Evolutionary conservation across 2,888 invertebrate species (phyloP).

Genomic region (Hemithea aestivaria): DNA sequence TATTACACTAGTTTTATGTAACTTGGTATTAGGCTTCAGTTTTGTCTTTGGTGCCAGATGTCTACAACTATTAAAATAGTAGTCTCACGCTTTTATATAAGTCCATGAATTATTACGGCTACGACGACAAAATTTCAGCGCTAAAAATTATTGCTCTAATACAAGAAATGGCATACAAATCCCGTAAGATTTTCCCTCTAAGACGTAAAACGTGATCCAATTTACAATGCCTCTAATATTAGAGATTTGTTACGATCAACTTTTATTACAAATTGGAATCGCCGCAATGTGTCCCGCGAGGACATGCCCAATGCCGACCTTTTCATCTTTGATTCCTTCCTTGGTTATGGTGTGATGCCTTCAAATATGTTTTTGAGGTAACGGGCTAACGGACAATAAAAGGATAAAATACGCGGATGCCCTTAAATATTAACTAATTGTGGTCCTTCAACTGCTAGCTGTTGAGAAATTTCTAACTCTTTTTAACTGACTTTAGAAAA

Average conservation of each 20-base stretch:
- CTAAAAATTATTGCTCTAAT: constrained; percentile 30
- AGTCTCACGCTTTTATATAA: constrained; percentile 30
- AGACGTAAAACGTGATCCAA: constrained; percentile 66
- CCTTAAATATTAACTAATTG: constrained; percentile 16
- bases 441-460: constrained; percentile 2
- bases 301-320: constrained; percentile 39
- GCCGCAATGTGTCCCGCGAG: constrained; percentile 54
- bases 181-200: constrained; percentile 42
- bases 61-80: no score
- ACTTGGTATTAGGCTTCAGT: no score
- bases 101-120: constrained; percentile 26
- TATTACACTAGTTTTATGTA: no score
- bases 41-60: no score
- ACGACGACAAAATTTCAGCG: constrained; percentile 23
- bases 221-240: constrained; percentile 63
- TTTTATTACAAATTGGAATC: constrained; percentile 68
- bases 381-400: constrained; percentile 23
- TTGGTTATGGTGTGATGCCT: constrained; percentile 39
- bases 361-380: constrained; percentile 33
- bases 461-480: constrained; percentile 7
- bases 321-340: constrained; percentile 43
- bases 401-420: constrained; percentile 13
- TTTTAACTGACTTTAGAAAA: no score
- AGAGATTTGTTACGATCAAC: constrained; percentile 64
- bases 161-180: constrained; percentile 43